Evolutionary conservation across 2,888 invertebrate species (phyloP), one percentile per base, ranked within the genome.

Genomic region (Sceliomorpha sp.): DNA sequence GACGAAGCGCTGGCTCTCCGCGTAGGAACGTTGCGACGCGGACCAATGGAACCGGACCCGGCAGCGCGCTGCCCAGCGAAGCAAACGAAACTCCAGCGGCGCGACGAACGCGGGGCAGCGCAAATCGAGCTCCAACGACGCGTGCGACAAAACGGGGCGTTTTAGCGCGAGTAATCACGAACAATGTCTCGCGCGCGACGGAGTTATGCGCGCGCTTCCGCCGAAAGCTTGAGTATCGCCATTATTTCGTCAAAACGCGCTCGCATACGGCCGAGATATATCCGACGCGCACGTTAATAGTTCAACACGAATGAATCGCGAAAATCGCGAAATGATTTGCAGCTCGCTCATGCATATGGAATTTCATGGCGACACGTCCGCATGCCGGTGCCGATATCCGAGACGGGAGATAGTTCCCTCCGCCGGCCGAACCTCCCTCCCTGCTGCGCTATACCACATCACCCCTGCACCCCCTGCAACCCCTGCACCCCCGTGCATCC

Each of bases 341-440:
- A 10, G 26, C 24, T 40, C 32, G 67, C 75, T 82, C 80, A 81
- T 81, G 80, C 82, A 82, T 81, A 80, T 81, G 78, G 76, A 80
- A 75, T 80, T 80, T 70, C 73, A 60, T 71, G 64, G 75, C 76
- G 80, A 81, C 78, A 76, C 80, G 79, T 78, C 73, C 69, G 75
- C 74, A n/a, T n/a, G n/a, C n/a, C n/a, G n/a, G n/a, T 32, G 40
- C 32, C 47, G 66, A 66, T 66, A 66, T 31, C 47, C 58, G 51
- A 59, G 66, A 66, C 51, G 58, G 45, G 56, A 42, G 37, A 29
- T 36, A 47, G 59, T 45, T 53, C n/a, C n/a, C n/a, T n/a, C n/a
- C n/a, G n/a, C n/a, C n/a, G n/a, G n/a, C n/a, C n/a, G n/a, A n/a
- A n/a, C n/a, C n/a, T n/a, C n/a, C n/a, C n/a, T n/a, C n/a, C n/a